phyloP scores from a whole-genome alignment of 1,140 invertebrate species.

The Notospermus geniculatus region DNA sequence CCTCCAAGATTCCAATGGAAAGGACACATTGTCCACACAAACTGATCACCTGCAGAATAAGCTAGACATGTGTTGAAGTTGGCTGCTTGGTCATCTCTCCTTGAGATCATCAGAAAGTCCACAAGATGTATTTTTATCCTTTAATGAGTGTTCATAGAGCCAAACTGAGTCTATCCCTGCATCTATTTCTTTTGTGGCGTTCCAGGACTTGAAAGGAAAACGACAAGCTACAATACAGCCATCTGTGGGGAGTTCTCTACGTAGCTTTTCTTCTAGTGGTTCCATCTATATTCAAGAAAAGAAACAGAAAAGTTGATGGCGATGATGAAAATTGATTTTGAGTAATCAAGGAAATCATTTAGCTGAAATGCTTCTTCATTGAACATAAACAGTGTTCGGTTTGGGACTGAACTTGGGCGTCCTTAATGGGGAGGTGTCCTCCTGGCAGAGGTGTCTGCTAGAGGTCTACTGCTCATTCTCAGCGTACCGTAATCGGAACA shows the following conservation, averaged over 20 bases:
- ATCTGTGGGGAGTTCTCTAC: slow-evolving; percentile 62
- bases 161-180: slow-evolving; percentile 85
- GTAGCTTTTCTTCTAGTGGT: slow-evolving; percentile 75
- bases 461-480: not conserved
- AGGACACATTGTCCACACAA: too few species aligned
- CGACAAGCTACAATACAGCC: slow-evolving; percentile 74
- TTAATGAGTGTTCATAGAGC: slow-evolving; percentile 64
- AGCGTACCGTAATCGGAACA: not conserved
- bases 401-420: not conserved
- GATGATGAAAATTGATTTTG: too few species aligned
- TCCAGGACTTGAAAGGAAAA: slow-evolving; percentile 79
- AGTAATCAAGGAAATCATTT: not conserved
- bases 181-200: slow-evolving; percentile 68
- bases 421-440: too few species aligned
- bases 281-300: slow-evolving; percentile 67
- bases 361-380: not conserved
- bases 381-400: not conserved
- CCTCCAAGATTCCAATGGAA: too few species aligned
- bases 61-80: too few species aligned
- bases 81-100: too few species aligned
- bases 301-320: too few species aligned
- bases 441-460: too few species aligned
- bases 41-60: too few species aligned
- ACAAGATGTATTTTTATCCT: too few species aligned
- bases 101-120: too few species aligned